Evolutionary conservation across 1,140 invertebrate species (phyloP), one percentile per base, ranked within the genome.

Genomic region (Drosophila repleta): DNA sequence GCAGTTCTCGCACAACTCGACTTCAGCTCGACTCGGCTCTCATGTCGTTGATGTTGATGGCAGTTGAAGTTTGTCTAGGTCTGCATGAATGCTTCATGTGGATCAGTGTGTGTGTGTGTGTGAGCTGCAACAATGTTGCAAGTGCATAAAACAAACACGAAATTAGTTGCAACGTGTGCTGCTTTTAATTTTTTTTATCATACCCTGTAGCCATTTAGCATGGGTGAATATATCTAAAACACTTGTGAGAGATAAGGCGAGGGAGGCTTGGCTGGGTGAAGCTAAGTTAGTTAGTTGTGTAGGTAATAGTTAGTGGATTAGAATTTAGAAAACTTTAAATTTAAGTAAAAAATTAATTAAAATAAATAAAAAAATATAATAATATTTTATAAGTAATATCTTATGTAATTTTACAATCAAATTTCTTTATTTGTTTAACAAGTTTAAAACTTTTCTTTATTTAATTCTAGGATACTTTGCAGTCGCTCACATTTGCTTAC

Each of bases 81-180:
- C 55, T 67, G 57, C 48, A 63, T 58, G 56, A 20, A 21, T 43
- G 41, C 24, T 15, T 8, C 7, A 15, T 13, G 2, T 51, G 41
- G 10, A n/a, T 46, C 24, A 5, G 13, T 37, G 10, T 55, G 15
- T 53, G n/a, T 67, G 37, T 60, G 55, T 46, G 29, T 32, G 49
- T 26, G 49, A 55, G 71, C 41, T 82, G 83, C 84, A 83, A 88
- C 83, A 87, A 74, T 87, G 83, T 79, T 77, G 79, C 83, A 88
- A 88, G 83, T 87, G 78, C 71, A 87, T 87, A 79, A 87, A 87
- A 75, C 73, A 88, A 87, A 80, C 72, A 82, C 73, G 53, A 77
- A 87, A 82, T 87, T 87, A 82, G 82, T 85, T 87, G 65, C 82
- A 81, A 72, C 74, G 75, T 83, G 66, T 65, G 76, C 75, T 58